Conservation (phyloP, 2,888 invertebrate genomes). For the Drosophila fungiperda region DNA sequence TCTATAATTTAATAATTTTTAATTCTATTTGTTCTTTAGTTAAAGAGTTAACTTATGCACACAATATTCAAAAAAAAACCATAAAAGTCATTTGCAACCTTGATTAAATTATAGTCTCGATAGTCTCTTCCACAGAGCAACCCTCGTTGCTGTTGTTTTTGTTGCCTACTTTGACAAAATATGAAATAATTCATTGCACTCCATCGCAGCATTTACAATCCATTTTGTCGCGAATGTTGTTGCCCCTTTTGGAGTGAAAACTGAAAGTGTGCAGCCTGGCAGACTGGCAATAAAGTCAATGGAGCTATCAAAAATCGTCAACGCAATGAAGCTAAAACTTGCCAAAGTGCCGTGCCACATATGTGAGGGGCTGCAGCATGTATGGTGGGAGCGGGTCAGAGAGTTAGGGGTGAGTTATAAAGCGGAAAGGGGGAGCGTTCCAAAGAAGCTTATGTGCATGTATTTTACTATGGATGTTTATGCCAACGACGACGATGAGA, state of each 20-base stretch:
- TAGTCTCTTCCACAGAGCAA: neutral
- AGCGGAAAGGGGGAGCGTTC: slow-evolving; percentile 1
- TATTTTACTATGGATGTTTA: slow-evolving; percentile 60
- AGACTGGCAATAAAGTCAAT: slow-evolving; percentile 74
- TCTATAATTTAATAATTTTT: too few species aligned
- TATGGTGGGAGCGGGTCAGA: neutral
- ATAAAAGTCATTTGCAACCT: neutral
- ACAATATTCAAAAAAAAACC: neutral
- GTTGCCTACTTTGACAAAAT: slow-evolving; percentile 40
- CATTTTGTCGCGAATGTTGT: slow-evolving; percentile 13
- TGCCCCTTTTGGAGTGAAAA: slow-evolving; percentile 32
- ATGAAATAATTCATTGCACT: slow-evolving; percentile 76
- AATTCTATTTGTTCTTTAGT: neutral
- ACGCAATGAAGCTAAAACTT: slow-evolving; percentile 74
- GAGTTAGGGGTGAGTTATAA: neutral
- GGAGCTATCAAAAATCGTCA: slow-evolving; percentile 80
- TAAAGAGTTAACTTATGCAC: neutral
- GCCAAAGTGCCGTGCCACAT: slow-evolving; percentile 64
- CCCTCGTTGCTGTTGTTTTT: slow-evolving; percentile 33
- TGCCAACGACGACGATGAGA: slow-evolving; percentile 21
- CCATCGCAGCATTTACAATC: neutral
- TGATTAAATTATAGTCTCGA: neutral
- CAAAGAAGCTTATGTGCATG: slow-evolving; percentile 33
- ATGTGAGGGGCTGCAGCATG: slow-evolving; percentile 15
- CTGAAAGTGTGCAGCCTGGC: slow-evolving; percentile 64